Evolutionary conservation across 1,140 invertebrate genomes (phyloP).

Genomic region (Capitella teleta): DNA sequence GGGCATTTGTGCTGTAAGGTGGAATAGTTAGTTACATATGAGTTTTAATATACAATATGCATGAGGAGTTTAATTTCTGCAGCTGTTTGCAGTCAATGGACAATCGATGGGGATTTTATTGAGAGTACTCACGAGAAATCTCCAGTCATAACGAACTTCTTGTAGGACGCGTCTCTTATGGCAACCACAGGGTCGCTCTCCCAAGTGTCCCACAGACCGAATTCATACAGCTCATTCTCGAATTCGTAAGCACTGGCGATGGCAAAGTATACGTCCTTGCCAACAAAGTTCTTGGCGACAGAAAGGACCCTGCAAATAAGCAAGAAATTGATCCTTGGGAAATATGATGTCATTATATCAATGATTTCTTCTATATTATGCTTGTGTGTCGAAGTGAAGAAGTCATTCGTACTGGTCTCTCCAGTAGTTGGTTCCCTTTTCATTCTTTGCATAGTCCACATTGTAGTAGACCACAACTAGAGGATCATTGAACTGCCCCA

Average conservation of each 20-base stretch:
- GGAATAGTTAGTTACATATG: not conserved
- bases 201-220: slow-evolving; percentile 77
- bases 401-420: slow-evolving; percentile 95
- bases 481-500: slow-evolving; percentile 75
- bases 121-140: slow-evolving; percentile 68
- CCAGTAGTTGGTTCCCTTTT: slow-evolving; percentile 98
- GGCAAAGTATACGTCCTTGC: slow-evolving; percentile 65
- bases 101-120: too few relatives aligned
- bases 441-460: slow-evolving; percentile 94
- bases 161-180: slow-evolving; percentile 65
- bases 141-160: slow-evolving; percentile 80
- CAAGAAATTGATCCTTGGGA: not conserved
- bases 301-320: not conserved
- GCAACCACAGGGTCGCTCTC: slow-evolving; percentile 76
- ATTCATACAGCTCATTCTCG: slow-evolving; percentile 64
- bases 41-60: not conserved
- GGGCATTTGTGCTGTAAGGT: slow-evolving; percentile 61
- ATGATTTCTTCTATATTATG: not conserved
- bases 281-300: slow-evolving; percentile 40
- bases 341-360: not conserved
- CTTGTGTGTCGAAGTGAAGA: not conserved
- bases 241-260: slow-evolving; percentile 71
- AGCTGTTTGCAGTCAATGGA: too few relatives aligned
- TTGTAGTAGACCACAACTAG: slow-evolving; percentile 82
- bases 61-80: too few relatives aligned